Evolutionary conservation across 2,888 invertebrate genomes (phyloP), one percentile per base, ranked within the genome.

Genomic region (Protodeltote pygarga): DNA sequence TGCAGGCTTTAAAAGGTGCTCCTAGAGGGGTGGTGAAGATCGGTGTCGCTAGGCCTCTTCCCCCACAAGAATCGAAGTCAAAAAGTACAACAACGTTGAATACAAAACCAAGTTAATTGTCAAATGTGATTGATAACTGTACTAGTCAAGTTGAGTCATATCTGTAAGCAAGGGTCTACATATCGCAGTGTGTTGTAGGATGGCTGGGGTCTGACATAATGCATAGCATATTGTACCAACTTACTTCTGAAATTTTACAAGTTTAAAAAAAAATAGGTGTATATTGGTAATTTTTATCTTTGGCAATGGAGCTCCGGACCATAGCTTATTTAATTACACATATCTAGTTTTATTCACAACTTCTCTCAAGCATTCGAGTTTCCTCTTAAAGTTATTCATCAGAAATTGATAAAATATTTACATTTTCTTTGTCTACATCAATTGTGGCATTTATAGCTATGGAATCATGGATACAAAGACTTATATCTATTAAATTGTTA

Each of bases 1-100:
- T 99, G 32, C 96, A 98, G 84, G 98, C 98, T 8, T 92, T 99
- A 60, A 99, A 99, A 85, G 97, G 97, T 39, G 98, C 99, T 64
- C 95, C 97, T 0, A 94, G 96, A 73, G 99, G 99, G 28, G 91
- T 94, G 37, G 99, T 99, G 1, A 94, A 94, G 70, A 95, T 99
- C 47, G 99, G 99, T 31, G 96, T 99, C 59, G 98, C 98, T 39
- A 95, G 97, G 67, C 97, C 98, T 6, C 89, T 96, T 59, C 95
- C 95, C 11, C 79, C 87, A 0, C 80, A 79, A 3, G 87, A 89
- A 15, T 55, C 79, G 11, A 89, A 87, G 55, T 87, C 90, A 4
- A 90, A 87, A 75, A 90, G 91, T 71, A 87, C 84, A 11, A 83
- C 83, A 31, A 86, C 80, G 27, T 65, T 91, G 9, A 85, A 86